Conservation (phyloP, 2,113 vertebrate species). For the Rhinoderma darwinii region DNA sequence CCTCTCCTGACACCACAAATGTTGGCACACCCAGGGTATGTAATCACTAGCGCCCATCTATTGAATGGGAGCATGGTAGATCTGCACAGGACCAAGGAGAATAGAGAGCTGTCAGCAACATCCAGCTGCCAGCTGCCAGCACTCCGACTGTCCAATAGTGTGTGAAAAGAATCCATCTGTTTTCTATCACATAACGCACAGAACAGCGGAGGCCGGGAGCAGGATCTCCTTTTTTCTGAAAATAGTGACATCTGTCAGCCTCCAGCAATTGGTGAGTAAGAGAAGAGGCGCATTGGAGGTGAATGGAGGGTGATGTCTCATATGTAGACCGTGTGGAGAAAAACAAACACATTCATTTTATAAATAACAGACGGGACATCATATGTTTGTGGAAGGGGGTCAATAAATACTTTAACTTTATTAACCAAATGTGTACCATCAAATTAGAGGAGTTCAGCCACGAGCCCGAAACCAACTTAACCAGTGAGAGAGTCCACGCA, state of each 20-base stretch:
- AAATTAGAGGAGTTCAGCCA: too few relatives aligned
- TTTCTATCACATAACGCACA: not conserved
- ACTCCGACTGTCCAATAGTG: not conserved
- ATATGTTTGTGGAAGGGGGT: too few relatives aligned
- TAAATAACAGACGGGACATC: too few relatives aligned
- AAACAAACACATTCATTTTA: too few relatives aligned
- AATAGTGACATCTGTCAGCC: not conserved
- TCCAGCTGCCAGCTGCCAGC: not conserved
- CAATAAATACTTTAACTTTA: too few relatives aligned
- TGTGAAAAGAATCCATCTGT: constrained; percentile 4
- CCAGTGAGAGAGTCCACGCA: too few relatives aligned
- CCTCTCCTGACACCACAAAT: too few relatives aligned
- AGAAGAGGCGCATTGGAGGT: not conserved
- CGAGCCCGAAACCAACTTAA: too few relatives aligned
- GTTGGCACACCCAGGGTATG: not conserved
- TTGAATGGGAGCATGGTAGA: not conserved
- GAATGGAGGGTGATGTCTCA: not conserved
- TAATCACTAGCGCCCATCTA: not conserved
- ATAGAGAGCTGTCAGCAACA: not conserved
- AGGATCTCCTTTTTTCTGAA: not conserved
- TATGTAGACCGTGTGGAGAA: too few relatives aligned
- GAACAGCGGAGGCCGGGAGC: not conserved
- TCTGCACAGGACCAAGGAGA: not conserved
- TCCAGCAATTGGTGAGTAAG: not conserved
- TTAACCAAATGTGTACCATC: too few relatives aligned